Evolutionary conservation across 2,888 invertebrate genomes (phyloP).

Genomic region (Drosophila tanythrix): DNA sequence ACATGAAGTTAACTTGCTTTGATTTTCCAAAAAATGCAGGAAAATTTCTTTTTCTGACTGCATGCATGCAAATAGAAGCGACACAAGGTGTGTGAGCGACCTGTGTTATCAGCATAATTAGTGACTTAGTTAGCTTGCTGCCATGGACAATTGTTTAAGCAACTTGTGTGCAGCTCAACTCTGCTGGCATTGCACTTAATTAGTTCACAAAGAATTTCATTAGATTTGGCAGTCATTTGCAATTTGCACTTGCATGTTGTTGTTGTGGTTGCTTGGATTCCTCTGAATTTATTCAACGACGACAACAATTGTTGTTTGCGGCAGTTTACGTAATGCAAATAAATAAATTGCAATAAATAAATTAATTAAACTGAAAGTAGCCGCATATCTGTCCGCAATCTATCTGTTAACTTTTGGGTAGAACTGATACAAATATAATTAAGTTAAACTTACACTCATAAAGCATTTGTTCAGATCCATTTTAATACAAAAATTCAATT

Average conservation of each 20-base stretch:
- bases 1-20: too few relatives aligned
- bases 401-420: not conserved
- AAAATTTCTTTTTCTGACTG: not conserved
- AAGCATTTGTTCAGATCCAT: not conserved
- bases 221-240: conserved; percentile 64
- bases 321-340: conserved; percentile 12
- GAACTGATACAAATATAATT: not conserved
- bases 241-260: conserved; percentile 14
- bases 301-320: conserved; percentile 17
- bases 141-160: conserved; percentile 62
- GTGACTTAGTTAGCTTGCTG: conserved; percentile 53
- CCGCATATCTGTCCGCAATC: not conserved
- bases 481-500: not conserved
- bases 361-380: conserved; percentile 10
- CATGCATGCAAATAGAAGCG: not conserved
- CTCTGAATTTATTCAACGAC: conserved; percentile 6
- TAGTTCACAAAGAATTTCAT: conserved; percentile 65
- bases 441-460: not conserved
- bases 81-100: conserved; percentile 33
- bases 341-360: conserved; percentile 3
- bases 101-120: conserved; percentile 52
- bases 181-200: conserved; percentile 54
- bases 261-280: conserved; percentile 12
- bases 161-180: conserved; percentile 37
- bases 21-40: not conserved